These are phyloP conservation scores for Chalcis sispes DNA, from an alignment of 2,888 invertebrate genomes.

Conservation along the genomic window DNA sequence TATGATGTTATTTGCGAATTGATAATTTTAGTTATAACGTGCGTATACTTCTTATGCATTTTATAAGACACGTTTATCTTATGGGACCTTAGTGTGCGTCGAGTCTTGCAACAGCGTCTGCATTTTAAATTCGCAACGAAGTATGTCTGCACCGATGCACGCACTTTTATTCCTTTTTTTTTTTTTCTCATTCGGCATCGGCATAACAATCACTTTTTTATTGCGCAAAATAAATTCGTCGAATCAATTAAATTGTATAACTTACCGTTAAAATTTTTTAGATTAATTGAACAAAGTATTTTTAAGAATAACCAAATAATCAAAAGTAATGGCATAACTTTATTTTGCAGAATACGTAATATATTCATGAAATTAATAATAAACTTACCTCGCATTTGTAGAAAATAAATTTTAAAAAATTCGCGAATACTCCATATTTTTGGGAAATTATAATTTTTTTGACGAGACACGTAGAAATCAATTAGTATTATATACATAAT, in stretches of 20 bases:
- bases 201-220: constrained; percentile 38
- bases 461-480: too few relatives aligned
- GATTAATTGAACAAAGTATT: too few relatives aligned
- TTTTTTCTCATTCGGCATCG: constrained; percentile 20
- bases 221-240: constrained; percentile 25
- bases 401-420: too few relatives aligned
- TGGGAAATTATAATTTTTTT: too few relatives aligned
- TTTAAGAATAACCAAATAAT: too few relatives aligned
- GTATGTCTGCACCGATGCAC: constrained; percentile 36
- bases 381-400: too few relatives aligned
- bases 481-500: too few relatives aligned
- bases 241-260: constrained; percentile 8
- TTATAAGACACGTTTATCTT: constrained; percentile 31
- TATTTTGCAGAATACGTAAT: too few relatives aligned
- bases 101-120: constrained; percentile 49
- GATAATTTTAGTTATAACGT: background rate
- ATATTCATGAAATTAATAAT: too few relatives aligned
- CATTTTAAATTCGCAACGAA: constrained; percentile 38
- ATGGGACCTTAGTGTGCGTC: constrained; percentile 20
- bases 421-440: too few relatives aligned
- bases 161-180: constrained; percentile 12
- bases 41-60: background rate
- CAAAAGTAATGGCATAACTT: too few relatives aligned
- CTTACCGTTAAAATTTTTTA: too few relatives aligned
- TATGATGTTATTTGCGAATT: background rate